Base-by-base conservation (phyloP, 2,888 invertebrate species). In the Halocaridina rubra region DNA sequence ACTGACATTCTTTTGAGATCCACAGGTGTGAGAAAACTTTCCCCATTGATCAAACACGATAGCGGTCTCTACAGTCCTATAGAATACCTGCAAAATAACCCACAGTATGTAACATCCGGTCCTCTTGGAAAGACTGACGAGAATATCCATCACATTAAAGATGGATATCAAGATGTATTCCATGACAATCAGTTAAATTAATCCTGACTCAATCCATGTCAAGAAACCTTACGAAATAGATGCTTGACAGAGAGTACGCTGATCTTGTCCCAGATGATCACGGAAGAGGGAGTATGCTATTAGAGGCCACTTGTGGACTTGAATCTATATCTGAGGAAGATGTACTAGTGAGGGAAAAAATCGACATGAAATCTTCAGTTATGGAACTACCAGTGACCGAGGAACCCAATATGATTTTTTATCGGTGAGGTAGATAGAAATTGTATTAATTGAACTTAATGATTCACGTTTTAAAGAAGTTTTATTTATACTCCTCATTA, bases 21-120 rank as follows among this genome's bases (percentile, higher is more conserved):
- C 19, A 77, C 59, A 24, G 7, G 59, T 0, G 33, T 64, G 5
- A 59, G 77, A 10, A 59, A 16, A 19, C 29, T 29, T 27, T 74
- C 61, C 27, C 53, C 69, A 16, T n/a, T 69, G 29, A 71, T 32
- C 10, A 82, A 82, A 32, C 85, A 85, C 27, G 85, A 85, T 71
- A 85, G 85, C 29, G 85, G 85, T 10, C 39, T 85, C 19, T 85
- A 81, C 74, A 80, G 81, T 27, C 77, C 85, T 13, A 59, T 77
- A 22, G 77, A 33, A n/a, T 27, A 29, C 4, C n/a, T 64, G 46
- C 82, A 82, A 39, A 82, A 72, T n/a, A 82, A 82, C 32, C 82
- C 82, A 13, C 64, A 33, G 3, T 82, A 82, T 71, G 59, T 82
- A 69, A 53, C 32, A 8, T 77, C 77, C 76, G 59, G 39, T 39